A percentile compares a stretch with the other conserved stretches of the same genome.
Conservation (phyloP, 2,888 invertebrate genomes). For the Cheilosia vulpina region DNA sequence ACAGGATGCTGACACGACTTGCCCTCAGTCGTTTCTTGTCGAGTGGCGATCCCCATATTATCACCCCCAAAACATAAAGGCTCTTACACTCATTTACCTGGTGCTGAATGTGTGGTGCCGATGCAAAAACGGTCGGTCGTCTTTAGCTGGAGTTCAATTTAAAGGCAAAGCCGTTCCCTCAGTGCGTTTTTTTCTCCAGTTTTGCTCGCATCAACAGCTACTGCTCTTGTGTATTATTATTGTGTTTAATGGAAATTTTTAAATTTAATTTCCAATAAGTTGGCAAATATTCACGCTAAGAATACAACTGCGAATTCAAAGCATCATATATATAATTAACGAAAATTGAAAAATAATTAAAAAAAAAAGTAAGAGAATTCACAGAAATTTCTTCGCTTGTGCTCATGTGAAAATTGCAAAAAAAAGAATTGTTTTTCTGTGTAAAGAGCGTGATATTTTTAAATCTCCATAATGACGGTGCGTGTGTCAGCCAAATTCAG, state of each 20-base stretch:
- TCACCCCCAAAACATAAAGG: slow-evolving; percentile 30
- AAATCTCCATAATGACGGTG: slow-evolving; percentile 80
- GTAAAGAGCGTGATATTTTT: slow-evolving; percentile 20
- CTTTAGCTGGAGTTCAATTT: slow-evolving; percentile 21
- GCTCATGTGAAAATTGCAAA: slow-evolving; percentile 11
- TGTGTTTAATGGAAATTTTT: slow-evolving; percentile 51
- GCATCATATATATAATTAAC: slow-evolving; percentile 28
- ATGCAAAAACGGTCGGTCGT: slow-evolving; percentile 22
- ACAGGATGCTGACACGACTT: slow-evolving; percentile 71
- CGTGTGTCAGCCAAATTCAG: slow-evolving; percentile 82
- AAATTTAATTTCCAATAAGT: slow-evolving; percentile 60
- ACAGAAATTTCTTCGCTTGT: background rate
- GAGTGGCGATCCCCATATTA: slow-evolving; percentile 21
- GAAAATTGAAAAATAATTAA: slow-evolving; percentile 2
- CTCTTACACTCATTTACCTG: background rate
- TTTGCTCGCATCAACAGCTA: background rate
- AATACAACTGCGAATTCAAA: slow-evolving; percentile 39
- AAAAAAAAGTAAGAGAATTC: slow-evolving; percentile 6
- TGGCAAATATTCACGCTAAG: slow-evolving; percentile 35
- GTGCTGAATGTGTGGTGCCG: slow-evolving; percentile 10
- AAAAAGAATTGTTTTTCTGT: slow-evolving; percentile 31
- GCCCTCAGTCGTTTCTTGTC: slow-evolving; percentile 36
- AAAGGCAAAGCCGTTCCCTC: slow-evolving; percentile 24
- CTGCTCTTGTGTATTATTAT: slow-evolving; percentile 16
- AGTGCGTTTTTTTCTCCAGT: background rate